phyloP scores from a whole-genome alignment of 2,888 invertebrate genomes.

The Phania funesta region DNA sequence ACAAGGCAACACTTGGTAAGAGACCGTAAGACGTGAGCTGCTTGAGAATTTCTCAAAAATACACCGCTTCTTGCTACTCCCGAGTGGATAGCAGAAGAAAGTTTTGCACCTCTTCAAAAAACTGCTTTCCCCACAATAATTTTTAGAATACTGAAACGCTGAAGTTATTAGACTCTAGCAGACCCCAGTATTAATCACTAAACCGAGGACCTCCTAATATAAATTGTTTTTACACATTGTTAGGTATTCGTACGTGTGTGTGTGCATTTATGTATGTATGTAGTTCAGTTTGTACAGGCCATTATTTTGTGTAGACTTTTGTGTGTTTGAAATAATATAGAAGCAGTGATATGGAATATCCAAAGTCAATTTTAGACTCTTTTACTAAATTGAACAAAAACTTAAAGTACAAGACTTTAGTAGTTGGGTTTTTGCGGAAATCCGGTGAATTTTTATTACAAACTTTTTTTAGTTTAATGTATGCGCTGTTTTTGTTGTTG shows the following conservation, averaged over 20 bases:
- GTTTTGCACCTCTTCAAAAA: too few relatives aligned
- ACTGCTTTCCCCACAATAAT: too few relatives aligned
- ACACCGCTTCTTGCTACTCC: too few relatives aligned
- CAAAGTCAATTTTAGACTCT: slow-evolving; percentile 48
- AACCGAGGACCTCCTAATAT: background rate
- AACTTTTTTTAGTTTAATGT: slow-evolving; percentile 39
- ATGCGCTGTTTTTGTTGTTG: slow-evolving; percentile 36
- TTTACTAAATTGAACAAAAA: slow-evolving; percentile 43
- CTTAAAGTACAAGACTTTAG: slow-evolving; percentile 25
- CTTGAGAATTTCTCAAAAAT: too few relatives aligned
- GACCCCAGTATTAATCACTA: too few relatives aligned
- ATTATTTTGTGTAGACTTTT: background rate
- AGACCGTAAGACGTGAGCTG: too few relatives aligned
- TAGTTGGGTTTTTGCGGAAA: slow-evolving; percentile 56
- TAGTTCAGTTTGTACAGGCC: background rate
- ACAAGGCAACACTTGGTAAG: too few relatives aligned
- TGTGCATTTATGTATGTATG: background rate
- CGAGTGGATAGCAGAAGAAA: too few relatives aligned
- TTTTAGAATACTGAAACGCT: too few relatives aligned
- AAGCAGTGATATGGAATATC: slow-evolving; percentile 42
- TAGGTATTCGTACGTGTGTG: background rate
- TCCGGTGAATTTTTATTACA: slow-evolving; percentile 67
- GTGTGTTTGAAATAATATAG: slow-evolving; percentile 11
- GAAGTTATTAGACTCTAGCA: too few relatives aligned
- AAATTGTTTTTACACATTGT: background rate